Base-by-base conservation (phyloP, 2,888 invertebrate genomes). In the Ornithoptera priamus region DNA sequence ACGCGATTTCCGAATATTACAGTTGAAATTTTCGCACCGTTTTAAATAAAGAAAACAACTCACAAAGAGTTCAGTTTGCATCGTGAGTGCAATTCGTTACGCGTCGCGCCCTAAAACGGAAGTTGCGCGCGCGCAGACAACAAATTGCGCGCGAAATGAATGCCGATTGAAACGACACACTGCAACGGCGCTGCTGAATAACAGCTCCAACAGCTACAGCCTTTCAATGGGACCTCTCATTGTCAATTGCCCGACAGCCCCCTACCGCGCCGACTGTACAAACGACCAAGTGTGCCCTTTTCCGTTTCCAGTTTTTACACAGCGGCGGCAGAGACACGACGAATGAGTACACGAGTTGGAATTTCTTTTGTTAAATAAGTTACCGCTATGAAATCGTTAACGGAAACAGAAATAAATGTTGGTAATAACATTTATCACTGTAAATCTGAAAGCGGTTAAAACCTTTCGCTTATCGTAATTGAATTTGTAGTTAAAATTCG, bases 71-170 rank as follows among this genome's bases (percentile, higher is more conserved):
- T 46, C 46, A 46, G 15, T 15, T 15, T 4, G 15, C 12, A 15
- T 12, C 46, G 6, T 61, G 61, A 39, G 46, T 42, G 22, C 64
- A 18, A 24, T 64, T 68, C 36, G 59, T 36, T 68, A 63, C 68
- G 62, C 72, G 70, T 69, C 61, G 53, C 63, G 62, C 72, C 74
- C 53, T 71, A 75, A 74, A 75, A 74, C 75, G 78, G 78, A 76
- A 77, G 72, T 72, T 73, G 73, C 76, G 74, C 73, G 74, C 72
- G 76, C 75, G 73, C 59, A 57, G 65, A 53, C 63, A 81, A 84
- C 85, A 85, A 85, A 85, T 85, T 83, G 83, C 76, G 65, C 68
- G 73, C 74, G 75, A 79, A 83, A 79, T 80, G 82, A 82, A 80
- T 80, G 77, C 77, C 80, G 78, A 83, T 81, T 78, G 77, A 77